Base-by-base conservation (phyloP, 2,113 vertebrate genomes). In the Porphyrio hochstetteri region DNA sequence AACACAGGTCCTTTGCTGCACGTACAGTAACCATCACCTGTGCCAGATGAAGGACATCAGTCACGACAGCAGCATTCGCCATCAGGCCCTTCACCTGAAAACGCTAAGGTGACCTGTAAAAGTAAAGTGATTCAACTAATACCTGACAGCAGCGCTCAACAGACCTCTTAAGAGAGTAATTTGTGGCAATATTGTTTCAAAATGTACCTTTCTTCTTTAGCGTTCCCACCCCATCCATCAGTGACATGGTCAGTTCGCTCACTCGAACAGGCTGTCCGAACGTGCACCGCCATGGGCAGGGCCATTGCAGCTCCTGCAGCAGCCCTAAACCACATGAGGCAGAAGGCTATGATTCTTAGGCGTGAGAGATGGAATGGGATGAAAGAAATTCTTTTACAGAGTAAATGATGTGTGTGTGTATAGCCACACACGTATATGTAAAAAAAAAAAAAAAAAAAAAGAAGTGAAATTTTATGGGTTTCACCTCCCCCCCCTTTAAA, bases 61-160 rank as follows among this genome's bases (percentile, higher is more conserved):
- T 50, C 69, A 82, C 0, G 0, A 64, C 52, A 57, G 20, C 70
- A 24, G 21, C 20, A 59, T 53, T 81, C 76, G 70, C 9, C 64
- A 67, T 52, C 67, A 35, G 55, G 40, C 7, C 8, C 33, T 65
- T 80, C 50, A 80, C 55, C 84, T 33, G 42, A 63, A 83, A 82
- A 82, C 21, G 8, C 44, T 88, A 56, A 38, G 46, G 38, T 68
- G 59, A 77, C 28, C n/a, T 74, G n/a, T 48, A 71, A 75, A 88
- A 95, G 28, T 52, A 67, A 93, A 76, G 69, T 42, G 23, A 21
- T 28, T 77, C 60, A 59, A 83, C 63, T 48, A 83, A 60, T 38
- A 72, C 0, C 6, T 52, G 68, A 67, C 2, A 7, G n/a, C 63
- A 88, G 40, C 0, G 0, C 36, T 70, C 75, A 74, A 9, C 4